These are phyloP conservation scores for Altica lythri DNA, from an alignment of 2,888 invertebrate genomes.

Conservation along the genomic window DNA sequence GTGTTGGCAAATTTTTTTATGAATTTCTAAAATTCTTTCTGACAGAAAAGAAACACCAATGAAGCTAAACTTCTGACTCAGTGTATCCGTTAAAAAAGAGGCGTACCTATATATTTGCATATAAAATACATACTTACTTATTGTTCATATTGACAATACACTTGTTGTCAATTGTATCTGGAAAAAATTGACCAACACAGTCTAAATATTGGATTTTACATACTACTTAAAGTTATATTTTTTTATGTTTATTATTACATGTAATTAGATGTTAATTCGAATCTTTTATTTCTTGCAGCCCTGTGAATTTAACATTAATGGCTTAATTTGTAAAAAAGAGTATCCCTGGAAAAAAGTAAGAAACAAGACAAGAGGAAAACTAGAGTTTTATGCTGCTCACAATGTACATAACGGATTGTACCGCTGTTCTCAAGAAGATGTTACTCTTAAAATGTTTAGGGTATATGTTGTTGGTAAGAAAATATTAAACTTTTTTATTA, in stretches of 20 bases:
- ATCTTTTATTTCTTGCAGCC: conserved; percentile 37
- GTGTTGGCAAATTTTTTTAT: too few relatives aligned
- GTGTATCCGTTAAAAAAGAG: too few relatives aligned
- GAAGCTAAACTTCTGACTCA: too few relatives aligned
- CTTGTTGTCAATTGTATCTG: too few relatives aligned
- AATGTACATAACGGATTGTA: conserved; percentile 48
- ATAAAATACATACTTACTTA: too few relatives aligned
- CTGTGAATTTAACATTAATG: conserved; percentile 42
- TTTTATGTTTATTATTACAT: neutral
- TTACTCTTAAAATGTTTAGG: conserved; percentile 43
- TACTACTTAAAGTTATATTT: neutral
- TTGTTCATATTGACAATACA: too few relatives aligned
- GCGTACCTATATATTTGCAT: too few relatives aligned
- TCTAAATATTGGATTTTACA: too few relatives aligned
- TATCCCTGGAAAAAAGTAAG: conserved; percentile 38
- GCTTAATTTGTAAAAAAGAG: conserved; percentile 38
- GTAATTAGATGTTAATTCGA: conserved; percentile 3
- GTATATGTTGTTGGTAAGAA: conserved; percentile 48
- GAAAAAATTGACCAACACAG: too few relatives aligned
- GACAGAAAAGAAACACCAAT: too few relatives aligned
- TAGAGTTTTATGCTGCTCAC: conserved; percentile 44
- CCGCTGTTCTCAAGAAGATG: conserved; percentile 46
- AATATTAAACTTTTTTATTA: neutral
- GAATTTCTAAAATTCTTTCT: too few relatives aligned
- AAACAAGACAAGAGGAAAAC: conserved; percentile 37